Base-by-base conservation (phyloP, 2,888 invertebrate genomes). In the Sarcophaga carnaria region DNA sequence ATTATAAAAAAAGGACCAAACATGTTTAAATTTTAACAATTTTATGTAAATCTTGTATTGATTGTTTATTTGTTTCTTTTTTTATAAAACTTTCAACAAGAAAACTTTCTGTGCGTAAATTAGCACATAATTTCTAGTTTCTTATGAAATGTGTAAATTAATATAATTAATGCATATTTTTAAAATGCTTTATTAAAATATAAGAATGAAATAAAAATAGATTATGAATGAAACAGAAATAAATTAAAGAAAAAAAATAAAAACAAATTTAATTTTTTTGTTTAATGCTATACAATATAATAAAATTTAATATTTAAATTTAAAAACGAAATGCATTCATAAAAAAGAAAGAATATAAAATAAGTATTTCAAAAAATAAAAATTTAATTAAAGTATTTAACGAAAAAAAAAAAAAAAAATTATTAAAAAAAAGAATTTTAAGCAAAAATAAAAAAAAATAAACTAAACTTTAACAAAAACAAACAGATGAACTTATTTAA, bases 231-330 rank as follows among this genome's bases (percentile, higher is more conserved):
- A 54, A 54, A 37, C 8, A 54, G 14, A 54, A 54, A 54, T 10
- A 54, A 54, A 74, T 47, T 25, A 76, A 62, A 70, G 78, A 78
- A 60, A 85, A 63, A 78, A 72, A 22, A 22, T 22, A 1, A 22
- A 22, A 22, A 22, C 1, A 22, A 1, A 22, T 66, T 85, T 87
- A 80, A 80, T 80, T 37, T 37, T 37, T 37, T 37, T 37, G 8
- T 37, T 72, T 77, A 86, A 83, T 88, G 89, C 89, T 89, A 90
- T 90, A 90, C 8, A 37, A 37, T 90, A 88, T 90, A 90, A 90
- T 89, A 89, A 90, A 90, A 90, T 90, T 90, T 90, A 90, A 90
- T 87, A 88, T 70, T 80, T 83, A 85, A 67, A 77, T 54, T 54
- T 67, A 76, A 59, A 49, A 63, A 62, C 14, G 20, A 71, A 60